These are phyloP conservation scores for Procambarus virginalis DNA, from an alignment of 1,140 invertebrate species.

Conservation along the genomic window DNA sequence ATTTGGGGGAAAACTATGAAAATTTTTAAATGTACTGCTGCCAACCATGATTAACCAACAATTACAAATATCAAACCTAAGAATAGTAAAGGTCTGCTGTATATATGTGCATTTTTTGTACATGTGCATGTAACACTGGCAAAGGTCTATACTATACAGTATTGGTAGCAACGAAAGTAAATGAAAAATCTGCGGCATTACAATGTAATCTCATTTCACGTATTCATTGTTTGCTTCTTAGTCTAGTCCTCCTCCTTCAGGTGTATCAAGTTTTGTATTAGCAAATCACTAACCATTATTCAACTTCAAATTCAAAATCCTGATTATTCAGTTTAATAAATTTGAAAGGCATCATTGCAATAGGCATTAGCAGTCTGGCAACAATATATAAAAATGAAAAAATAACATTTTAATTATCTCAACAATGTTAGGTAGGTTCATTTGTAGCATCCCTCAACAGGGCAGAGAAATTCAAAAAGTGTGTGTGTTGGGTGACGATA, in stretches of 20 bases:
- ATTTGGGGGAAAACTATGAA: no score
- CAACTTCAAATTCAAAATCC: neutral
- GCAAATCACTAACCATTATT: conserved; percentile 37
- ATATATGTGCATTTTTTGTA: no score
- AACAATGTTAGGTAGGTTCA: conserved; percentile 39
- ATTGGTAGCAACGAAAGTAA: neutral
- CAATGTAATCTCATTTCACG: neutral
- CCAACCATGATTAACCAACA: no score
- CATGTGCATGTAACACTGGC: neutral
- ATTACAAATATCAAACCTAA: no score
- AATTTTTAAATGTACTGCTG: no score
- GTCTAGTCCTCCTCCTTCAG: neutral
- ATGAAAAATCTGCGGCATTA: neutral
- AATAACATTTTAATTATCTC: conserved; percentile 36
- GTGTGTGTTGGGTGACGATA: conserved; percentile 10
- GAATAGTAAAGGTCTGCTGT: no score
- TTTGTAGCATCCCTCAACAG: conserved; percentile 33
- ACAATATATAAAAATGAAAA: conserved; percentile 41
- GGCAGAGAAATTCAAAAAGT: conserved; percentile 8
- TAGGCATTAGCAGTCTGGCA: conserved; percentile 28
- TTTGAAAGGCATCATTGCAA: conserved; percentile 30
- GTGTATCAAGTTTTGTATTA: conserved; percentile 1
- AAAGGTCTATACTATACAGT: neutral
- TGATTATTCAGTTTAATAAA: conserved; percentile 13
- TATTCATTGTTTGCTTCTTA: neutral